Base-by-base conservation (phyloP, 1,140 invertebrate species). In the Hyphantria cunea region DNA sequence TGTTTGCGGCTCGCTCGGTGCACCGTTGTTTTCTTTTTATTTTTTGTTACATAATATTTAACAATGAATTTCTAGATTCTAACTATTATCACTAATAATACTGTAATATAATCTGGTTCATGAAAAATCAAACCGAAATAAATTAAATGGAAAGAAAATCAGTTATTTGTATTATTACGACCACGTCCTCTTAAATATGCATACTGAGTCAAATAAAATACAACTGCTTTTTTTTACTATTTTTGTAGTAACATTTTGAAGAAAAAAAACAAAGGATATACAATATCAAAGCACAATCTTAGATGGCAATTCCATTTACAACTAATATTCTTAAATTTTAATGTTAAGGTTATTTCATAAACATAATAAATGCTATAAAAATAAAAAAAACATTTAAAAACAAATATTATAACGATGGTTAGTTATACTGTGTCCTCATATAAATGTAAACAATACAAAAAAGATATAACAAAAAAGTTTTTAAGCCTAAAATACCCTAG, bases 61-160 rank as follows among this genome's bases (percentile, higher is more conserved):
- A 88, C 87, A 87, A 88, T 84, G 80, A 78, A 87, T 82, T 86
- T 85, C 82, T 89, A 89, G 86, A 87, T 87, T 63, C 86, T 90
- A 87, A 89, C 88, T 89, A 90, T 90, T 90, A 90, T 87, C 84
- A 86, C 87, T 89, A 90, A 89, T 87, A 88, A 89, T 90, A 90
- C 88, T 89, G 87, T 90, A 90, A 89, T 89, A 90, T 90, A 89
- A 88, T 89, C 87, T 89, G 88, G 87, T 87, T 89, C 88, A 90
- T 88, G 80, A 88, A 87, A 88, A 90, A 89, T 88, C 82, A 89
- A 90, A 90, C 82, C 81, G 84, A 80, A 87, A 87, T 89, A 86
- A 89, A 88, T 84, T 84, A 66, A 75, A 87, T 87, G 86, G 83
- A 86, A 85, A 85, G 68, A 70, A 87, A 84, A 78, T 74, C 69